Conservation (phyloP, 2,113 vertebrate genomes). For the Toxotes jaculatrix region DNA sequence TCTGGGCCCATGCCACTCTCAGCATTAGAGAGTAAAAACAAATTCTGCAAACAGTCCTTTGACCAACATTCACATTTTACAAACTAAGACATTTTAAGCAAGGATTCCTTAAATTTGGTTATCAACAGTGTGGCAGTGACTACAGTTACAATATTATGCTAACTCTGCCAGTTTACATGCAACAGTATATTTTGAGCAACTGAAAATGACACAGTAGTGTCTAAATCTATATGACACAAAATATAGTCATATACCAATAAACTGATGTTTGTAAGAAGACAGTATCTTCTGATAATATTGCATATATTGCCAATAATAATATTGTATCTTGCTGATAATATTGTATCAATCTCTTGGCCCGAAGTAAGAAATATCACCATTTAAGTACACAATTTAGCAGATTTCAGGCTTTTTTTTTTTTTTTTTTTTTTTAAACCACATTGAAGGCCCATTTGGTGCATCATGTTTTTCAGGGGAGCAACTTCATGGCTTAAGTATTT, state of each 20-base stretch:
- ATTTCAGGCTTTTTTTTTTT: slow-evolving; percentile 3
- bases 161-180: neutral
- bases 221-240: no score
- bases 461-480: slow-evolving; percentile 53
- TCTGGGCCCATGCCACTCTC: neutral
- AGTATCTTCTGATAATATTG: neutral
- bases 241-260: no score
- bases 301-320: neutral
- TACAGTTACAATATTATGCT: no score
- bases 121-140: no score
- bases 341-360: neutral
- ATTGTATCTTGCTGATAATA: neutral
- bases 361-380: neutral
- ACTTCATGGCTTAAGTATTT: slow-evolving; percentile 64
- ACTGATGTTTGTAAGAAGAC: neutral
- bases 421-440: neutral
- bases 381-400: neutral
- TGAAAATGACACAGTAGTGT: no score
- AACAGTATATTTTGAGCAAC: no score
- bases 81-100: neutral
- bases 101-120: neutral
- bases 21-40: neutral
- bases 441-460: slow-evolving; percentile 37
- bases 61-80: neutral
- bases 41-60: neutral